Evolutionary conservation across 2,888 invertebrate species (phyloP).

Genomic region (Bellardia pandia): DNA sequence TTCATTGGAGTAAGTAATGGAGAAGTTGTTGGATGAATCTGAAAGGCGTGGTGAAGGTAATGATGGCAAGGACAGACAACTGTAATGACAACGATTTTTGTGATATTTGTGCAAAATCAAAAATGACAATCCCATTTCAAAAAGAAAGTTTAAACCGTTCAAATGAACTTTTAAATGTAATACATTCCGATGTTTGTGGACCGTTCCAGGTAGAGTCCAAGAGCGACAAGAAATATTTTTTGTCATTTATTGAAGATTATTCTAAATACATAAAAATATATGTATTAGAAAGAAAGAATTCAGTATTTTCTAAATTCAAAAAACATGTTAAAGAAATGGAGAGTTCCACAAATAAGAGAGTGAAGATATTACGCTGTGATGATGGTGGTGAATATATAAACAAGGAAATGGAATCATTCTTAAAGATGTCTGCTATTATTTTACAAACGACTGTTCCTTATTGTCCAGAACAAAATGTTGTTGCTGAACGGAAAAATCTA

Average conservation of each 20-base stretch:
- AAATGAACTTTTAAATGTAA: neutral
- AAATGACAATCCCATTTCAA: constrained; percentile 1
- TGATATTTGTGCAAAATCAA: constrained; percentile 20
- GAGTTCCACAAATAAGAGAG: neutral
- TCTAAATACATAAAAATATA: neutral
- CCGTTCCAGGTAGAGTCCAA: neutral
- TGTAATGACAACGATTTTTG: neutral
- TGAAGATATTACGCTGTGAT: neutral
- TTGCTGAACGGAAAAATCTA: neutral
- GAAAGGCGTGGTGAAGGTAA: no score
- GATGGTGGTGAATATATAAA: constrained; percentile 16
- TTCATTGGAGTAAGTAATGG: no score
- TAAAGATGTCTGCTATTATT: constrained; percentile 5
- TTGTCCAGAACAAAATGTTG: constrained; percentile 7
- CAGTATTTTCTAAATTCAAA: neutral
- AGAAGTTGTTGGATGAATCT: no score
- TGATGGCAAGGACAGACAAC: no score
- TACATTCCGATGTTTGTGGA: no score
- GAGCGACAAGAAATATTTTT: neutral
- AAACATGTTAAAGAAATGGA: neutral
- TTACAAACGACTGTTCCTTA: no score
- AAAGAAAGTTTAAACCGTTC: neutral
- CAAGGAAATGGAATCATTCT: neutral
- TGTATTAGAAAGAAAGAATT: neutral
- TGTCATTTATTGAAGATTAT: neutral